A percentile compares a stretch with the other conserved stretches of the same genome.
Evolutionary conservation across 1,140 invertebrate genomes (phyloP).

Genomic region (Lethocerus indicus): DNA sequence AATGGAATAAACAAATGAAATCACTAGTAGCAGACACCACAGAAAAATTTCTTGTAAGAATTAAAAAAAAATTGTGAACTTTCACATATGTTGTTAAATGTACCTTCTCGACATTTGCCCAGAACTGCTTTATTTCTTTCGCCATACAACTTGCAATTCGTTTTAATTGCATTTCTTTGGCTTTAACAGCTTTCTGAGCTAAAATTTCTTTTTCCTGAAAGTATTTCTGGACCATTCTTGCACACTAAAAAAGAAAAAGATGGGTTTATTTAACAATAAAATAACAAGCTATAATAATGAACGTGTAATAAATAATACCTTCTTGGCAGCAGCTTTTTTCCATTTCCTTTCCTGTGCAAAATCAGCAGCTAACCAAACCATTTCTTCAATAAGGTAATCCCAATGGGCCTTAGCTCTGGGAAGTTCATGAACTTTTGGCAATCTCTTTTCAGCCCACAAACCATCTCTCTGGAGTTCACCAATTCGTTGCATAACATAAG

Average conservation of each 20-base stretch:
- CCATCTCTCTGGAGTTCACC: conserved; percentile 76
- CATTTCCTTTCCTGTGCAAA: conserved; percentile 95
- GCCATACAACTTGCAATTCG: conserved; percentile 80
- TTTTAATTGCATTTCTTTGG: conserved; percentile 70
- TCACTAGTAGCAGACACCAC: no score
- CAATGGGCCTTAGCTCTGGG: conserved; percentile 85
- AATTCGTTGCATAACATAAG: conserved; percentile 82
- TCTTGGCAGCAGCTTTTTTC: conserved; percentile 91
- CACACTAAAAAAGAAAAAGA: conserved; percentile 29
- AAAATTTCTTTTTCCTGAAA: conserved; percentile 86
- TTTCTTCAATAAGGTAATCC: conserved; percentile 97
- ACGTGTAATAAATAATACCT: conserved; percentile 31
- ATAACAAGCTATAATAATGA: background rate
- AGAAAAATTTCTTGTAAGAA: no score
- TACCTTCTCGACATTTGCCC: conserved; percentile 90
- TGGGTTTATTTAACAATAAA: background rate
- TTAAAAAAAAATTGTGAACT: no score
- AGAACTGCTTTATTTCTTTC: conserved; percentile 88
- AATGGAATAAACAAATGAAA: no score
- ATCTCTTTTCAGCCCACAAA: conserved; percentile 77
- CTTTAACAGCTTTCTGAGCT: conserved; percentile 78
- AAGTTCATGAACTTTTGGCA: conserved; percentile 87
- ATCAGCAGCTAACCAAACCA: conserved; percentile 94
- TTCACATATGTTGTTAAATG: no score
- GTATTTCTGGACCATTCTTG: conserved; percentile 85